phyloP scores from a whole-genome alignment of 2,113 vertebrate genomes.

The Takifugu flavidus region DNA sequence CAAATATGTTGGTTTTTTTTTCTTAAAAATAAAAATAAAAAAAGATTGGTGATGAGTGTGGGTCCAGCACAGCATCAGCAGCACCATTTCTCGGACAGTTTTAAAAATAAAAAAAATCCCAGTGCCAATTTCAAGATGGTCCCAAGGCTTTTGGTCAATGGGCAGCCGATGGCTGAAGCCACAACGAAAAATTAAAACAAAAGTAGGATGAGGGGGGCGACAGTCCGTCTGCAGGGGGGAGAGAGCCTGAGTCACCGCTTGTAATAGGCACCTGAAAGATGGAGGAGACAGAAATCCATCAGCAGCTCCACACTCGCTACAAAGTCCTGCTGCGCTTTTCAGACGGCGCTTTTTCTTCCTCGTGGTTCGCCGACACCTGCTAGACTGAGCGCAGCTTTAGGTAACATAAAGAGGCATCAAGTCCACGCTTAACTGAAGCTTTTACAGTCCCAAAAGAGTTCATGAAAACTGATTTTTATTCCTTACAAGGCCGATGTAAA shows the following conservation, averaged over 20 bases:
- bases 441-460: no score
- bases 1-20: neutral
- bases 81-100: constrained; percentile 11
- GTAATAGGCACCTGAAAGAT: constrained; percentile 74
- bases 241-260: constrained; percentile 74
- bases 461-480: no score
- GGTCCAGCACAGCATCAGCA: constrained; percentile 40
- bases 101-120: constrained; percentile 14
- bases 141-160: constrained; percentile 51
- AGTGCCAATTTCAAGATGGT: constrained; percentile 46
- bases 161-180: constrained; percentile 33
- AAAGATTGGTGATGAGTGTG: constrained; percentile 8
- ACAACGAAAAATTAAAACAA: constrained; percentile 41
- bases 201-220: constrained; percentile 31
- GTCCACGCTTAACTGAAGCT: no score
- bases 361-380: neutral
- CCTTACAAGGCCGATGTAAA: no score
- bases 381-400: neutral
- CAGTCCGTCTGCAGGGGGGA: constrained; percentile 41
- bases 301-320: neutral
- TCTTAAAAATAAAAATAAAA: neutral
- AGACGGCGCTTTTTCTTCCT: neutral
- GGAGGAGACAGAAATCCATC: constrained; percentile 25
- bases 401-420: neutral
- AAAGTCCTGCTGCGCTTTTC: neutral